Evolutionary conservation across 1,140 invertebrate genomes (phyloP).

Genomic region (Drosophila pseudoobscura): DNA sequence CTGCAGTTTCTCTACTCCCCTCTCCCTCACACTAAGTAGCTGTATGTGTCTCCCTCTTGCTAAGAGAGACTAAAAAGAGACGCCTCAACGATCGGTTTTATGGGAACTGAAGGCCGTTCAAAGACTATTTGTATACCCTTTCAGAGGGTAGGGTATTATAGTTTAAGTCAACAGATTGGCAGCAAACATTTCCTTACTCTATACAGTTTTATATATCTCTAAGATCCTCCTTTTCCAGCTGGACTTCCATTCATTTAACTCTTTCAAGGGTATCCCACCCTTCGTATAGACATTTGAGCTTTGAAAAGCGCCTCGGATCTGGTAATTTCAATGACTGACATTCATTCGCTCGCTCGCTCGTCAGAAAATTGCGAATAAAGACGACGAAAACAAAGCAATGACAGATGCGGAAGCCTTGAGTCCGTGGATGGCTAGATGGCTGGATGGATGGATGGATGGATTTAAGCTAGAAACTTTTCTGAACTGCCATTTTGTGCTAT

Average conservation of each 20-base stretch:
- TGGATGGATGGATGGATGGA: conserved; percentile 12
- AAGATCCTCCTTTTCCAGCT: too few species aligned
- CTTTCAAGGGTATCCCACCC: too few species aligned
- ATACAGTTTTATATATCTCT: too few species aligned
- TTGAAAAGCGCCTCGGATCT: conserved; percentile 9
- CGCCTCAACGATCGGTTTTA: conserved; percentile 12
- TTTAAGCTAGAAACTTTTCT: conserved; percentile 38
- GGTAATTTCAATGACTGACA: conserved; percentile 31
- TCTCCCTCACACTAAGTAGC: background rate
- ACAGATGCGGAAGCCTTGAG: conserved; percentile 46
- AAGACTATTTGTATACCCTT: conserved; percentile 16
- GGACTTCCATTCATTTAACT: background rate
- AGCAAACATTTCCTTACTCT: too few species aligned
- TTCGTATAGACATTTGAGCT: conserved; percentile 6
- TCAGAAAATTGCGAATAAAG: conserved; percentile 37
- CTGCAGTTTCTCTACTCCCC: background rate
- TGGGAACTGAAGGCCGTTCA: conserved; percentile 58
- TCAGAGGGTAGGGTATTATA: too few species aligned
- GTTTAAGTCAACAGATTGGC: too few species aligned
- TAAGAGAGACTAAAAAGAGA: conserved; percentile 2
- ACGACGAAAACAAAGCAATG: conserved; percentile 36
- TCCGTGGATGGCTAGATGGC: background rate
- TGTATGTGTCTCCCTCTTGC: background rate
- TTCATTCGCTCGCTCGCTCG: conserved; percentile 16
- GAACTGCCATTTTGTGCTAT: conserved; percentile 60